Conservation (phyloP, 2,797 vertebrate genomes). For the Amniataba percoides region DNA sequence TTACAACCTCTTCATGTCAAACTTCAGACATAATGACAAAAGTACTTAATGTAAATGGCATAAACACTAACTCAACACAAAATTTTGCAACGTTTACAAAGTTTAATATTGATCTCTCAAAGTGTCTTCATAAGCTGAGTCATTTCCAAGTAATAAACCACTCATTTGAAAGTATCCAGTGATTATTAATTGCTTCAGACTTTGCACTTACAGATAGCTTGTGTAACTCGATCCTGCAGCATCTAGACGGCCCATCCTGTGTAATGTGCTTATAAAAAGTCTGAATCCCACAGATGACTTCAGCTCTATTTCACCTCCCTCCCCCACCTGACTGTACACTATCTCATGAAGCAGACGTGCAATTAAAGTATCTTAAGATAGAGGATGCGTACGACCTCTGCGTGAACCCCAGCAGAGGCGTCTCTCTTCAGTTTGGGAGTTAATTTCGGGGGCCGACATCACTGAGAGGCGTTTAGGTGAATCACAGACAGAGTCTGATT, state of each 20-base stretch:
- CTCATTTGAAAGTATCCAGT: neutral
- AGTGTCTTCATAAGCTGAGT: neutral
- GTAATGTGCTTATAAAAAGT: constrained; percentile 19
- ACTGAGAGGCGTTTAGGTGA: constrained; percentile 49
- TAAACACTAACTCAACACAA: neutral
- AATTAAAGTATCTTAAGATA: constrained; percentile 34
- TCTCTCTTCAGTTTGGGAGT: constrained; percentile 36
- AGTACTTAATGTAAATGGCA: neutral
- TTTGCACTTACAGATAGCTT: neutral
- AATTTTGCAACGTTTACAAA: neutral
- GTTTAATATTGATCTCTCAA: neutral
- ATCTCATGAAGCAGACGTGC: constrained; percentile 30
- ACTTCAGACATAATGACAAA: too few relatives aligned
- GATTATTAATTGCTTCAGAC: neutral
- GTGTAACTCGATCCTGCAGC: constrained; percentile 3
- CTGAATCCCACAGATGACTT: constrained; percentile 26
- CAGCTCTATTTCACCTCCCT: constrained; percentile 5
- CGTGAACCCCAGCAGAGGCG: constrained; percentile 43
- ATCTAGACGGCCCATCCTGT: constrained; percentile 4
- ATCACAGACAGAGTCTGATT: constrained; percentile 65
- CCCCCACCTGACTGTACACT: neutral
- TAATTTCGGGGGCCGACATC: constrained; percentile 32
- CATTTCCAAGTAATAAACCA: neutral
- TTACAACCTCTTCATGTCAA: too few relatives aligned
- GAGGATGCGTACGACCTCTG: constrained; percentile 42